Conservation (phyloP, 2,888 invertebrate species). For the Osmoderma eremita region DNA sequence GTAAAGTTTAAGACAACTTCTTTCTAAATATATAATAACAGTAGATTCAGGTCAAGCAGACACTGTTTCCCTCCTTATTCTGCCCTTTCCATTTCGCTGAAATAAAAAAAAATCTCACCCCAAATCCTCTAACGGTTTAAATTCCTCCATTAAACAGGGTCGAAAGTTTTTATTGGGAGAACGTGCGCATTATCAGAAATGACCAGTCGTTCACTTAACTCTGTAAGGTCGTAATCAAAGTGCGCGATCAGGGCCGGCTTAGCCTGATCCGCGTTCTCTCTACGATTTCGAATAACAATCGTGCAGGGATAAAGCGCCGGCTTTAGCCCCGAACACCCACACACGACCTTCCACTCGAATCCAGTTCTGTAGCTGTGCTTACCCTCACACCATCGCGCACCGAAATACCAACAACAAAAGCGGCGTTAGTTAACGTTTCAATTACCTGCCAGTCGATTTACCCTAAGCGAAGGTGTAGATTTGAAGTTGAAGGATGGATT, state of each 20-base stretch:
- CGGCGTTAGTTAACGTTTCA: slow-evolving; percentile 53
- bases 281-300: slow-evolving; percentile 48
- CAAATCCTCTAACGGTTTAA: too few relatives aligned
- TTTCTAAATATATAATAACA: too few relatives aligned
- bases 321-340: slow-evolving; percentile 43
- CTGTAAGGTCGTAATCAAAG: slow-evolving; percentile 48
- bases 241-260: slow-evolving; percentile 50
- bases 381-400: too few relatives aligned
- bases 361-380: too few relatives aligned
- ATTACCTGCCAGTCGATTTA: slow-evolving; percentile 46
- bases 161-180: too few relatives aligned
- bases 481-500: slow-evolving; percentile 1
- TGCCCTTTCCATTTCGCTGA: too few relatives aligned
- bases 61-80: too few relatives aligned
- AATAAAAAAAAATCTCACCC: too few relatives aligned
- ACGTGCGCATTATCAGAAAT: slow-evolving; percentile 48
- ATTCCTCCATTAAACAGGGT: too few relatives aligned
- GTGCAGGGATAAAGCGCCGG: slow-evolving; percentile 50
- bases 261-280: slow-evolving; percentile 49
- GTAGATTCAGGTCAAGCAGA: too few relatives aligned
- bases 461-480: not conserved
- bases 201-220: slow-evolving; percentile 51
- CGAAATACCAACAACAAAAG: slow-evolving; percentile 42
- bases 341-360: not conserved
- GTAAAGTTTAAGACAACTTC: too few relatives aligned